Evolutionary conservation across 2,888 invertebrate genomes (phyloP), one percentile per base, ranked within the genome.

Genomic region (Diaphora mendica): DNA sequence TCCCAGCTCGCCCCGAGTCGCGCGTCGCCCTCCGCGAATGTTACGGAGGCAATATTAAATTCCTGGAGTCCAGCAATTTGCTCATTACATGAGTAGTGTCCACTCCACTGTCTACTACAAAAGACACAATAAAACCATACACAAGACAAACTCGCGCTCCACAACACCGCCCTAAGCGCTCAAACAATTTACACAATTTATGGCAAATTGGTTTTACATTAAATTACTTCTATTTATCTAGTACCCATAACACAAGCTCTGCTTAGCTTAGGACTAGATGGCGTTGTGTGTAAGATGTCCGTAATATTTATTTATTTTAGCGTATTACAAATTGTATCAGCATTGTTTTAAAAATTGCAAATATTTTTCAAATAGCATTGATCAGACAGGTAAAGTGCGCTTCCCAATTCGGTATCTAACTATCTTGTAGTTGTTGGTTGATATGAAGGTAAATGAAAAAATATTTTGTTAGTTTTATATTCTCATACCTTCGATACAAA

Each of bases 21-120:
- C 71, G 62, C 35, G 72, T 48, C 68, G 23, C 51, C 33, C 33
- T 62, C 48, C 66, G 68, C 70, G n/a, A 26, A 23, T 42, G 64
- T 30, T 15, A 62, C 55, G 73, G 77, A 73, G 71, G 80, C 76
- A 82, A 84, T 87, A 88, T 89, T 87, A 87, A 86, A 88, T 88
- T 89, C 88, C 86, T 76, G 65, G 77, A 77, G 84, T 79, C 79
- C 84, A 86, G 80, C 85, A 81, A 87, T 87, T 80, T 84, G 76
- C 83, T 85, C 83, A 85, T 87, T 85, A 87, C 71, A 74, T 70
- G 78, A 69, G 70, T 79, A 44, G 73, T 71, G 75, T 72, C 71
- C 74, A 68, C 67, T 69, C 35, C 72, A 23, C 68, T 66, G 26
- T 20, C 33, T 20, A 67, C 67, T 62, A 64, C 66, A 69, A 51